Evolutionary conservation across 2,888 invertebrate species (phyloP).

Genomic region (Catotricha subobsoleta): DNA sequence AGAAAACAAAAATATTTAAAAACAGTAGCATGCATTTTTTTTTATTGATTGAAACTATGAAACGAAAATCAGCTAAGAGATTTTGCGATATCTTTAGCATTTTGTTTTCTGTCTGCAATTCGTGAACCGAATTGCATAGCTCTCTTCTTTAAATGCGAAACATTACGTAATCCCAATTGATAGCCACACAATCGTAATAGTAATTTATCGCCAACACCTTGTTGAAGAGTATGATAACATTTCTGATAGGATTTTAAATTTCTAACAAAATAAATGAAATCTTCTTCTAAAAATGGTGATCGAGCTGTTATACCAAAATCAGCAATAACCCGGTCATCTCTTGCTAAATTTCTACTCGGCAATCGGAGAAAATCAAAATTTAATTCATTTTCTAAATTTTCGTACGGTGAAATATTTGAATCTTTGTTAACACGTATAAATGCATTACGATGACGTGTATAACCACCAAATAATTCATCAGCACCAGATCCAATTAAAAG

Average conservation of each 20-base stretch:
- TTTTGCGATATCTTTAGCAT: constrained; percentile 58
- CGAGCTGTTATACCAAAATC: constrained; percentile 76
- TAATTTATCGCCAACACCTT: constrained; percentile 86
- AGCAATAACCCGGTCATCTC: constrained; percentile 84
- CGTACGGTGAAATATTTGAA: constrained; percentile 15
- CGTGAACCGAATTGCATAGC: constrained; percentile 95
- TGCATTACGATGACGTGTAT: constrained; percentile 67
- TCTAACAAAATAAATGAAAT: constrained; percentile 43
- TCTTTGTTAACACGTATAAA: constrained; percentile 38
- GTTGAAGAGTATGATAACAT: constrained; percentile 29
- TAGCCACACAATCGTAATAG: constrained; percentile 58
- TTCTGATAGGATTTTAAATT: constrained; percentile 44
- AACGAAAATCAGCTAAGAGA: not conserved
- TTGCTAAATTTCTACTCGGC: constrained; percentile 74
- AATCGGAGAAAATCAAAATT: constrained; percentile 69
- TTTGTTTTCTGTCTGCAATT: constrained; percentile 82
- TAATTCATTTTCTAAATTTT: constrained; percentile 40
- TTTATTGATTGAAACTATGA: not conserved
- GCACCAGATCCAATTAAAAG: constrained; percentile 85
- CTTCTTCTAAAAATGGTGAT: constrained; percentile 62
- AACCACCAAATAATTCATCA: constrained; percentile 93
- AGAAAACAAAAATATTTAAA: too few species aligned
- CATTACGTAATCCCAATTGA: constrained; percentile 42
- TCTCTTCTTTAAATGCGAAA: constrained; percentile 62
- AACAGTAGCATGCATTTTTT: not conserved